Evolutionary conservation across 2,113 vertebrate species (phyloP).

Genomic region (Glareola pratincola): DNA sequence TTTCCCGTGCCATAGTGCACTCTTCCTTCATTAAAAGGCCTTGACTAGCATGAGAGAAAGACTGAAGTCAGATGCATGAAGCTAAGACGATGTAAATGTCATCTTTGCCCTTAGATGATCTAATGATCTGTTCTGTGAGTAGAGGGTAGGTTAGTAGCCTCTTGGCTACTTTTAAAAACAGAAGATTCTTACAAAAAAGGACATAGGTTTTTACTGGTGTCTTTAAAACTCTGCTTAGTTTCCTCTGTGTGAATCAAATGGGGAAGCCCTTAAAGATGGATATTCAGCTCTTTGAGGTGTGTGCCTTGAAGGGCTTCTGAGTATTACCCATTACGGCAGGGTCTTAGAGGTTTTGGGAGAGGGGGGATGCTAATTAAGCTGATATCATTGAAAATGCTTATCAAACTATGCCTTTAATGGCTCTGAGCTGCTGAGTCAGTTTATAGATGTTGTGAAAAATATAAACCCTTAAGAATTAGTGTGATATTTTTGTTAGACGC

Average conservation of each 20-base stretch:
- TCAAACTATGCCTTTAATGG: neutral
- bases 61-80: neutral
- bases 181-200: neutral
- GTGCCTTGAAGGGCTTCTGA: neutral
- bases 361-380: neutral
- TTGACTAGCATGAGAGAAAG: neutral
- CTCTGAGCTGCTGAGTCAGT: neutral
- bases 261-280: neutral
- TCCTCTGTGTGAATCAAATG: neutral
- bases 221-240: neutral
- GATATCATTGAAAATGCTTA: neutral
- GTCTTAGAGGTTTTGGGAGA: neutral
- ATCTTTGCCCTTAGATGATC: neutral
- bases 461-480: neutral
- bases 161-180: neutral
- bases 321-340: neutral
- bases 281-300: neutral
- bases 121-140: neutral
- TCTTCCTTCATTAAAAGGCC: neutral
- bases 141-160: neutral
- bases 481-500: neutral
- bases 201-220: neutral
- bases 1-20: fast-evolving
- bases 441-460: neutral
- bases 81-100: neutral